Evolutionary conservation across 2,797 vertebrate species (phyloP).

Genomic region (Gouania willdenowi): DNA sequence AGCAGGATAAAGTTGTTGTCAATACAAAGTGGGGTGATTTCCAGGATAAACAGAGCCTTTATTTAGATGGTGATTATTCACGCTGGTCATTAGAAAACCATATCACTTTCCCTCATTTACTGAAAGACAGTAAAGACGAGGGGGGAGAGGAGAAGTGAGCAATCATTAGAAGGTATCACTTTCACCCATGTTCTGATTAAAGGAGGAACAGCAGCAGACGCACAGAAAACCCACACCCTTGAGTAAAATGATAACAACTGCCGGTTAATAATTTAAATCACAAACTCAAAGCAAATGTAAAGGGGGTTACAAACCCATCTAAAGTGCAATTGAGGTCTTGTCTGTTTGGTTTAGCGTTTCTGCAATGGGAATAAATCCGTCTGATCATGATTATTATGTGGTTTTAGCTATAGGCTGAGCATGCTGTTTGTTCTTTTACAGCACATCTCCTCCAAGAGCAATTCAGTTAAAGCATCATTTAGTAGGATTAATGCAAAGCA

Average conservation of each 20-base stretch:
- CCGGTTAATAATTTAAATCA: slow-evolving; percentile 59
- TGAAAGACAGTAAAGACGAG: slow-evolving; percentile 66
- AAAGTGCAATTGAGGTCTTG: neutral
- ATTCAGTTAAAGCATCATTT: slow-evolving; percentile 53
- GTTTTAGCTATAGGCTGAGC: slow-evolving; percentile 8
- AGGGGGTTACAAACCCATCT: slow-evolving; percentile 13
- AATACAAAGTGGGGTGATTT: slow-evolving; percentile 50
- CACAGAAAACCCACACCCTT: slow-evolving; percentile 41
- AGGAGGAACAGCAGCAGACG: slow-evolving; percentile 31
- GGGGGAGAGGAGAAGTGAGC: slow-evolving; percentile 45
- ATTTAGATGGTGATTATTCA: slow-evolving; percentile 83
- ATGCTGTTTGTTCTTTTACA: slow-evolving; percentile 23
- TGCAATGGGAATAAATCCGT: slow-evolving; percentile 7
- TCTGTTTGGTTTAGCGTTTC: slow-evolving; percentile 5
- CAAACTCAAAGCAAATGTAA: slow-evolving; percentile 12
- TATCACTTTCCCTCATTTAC: slow-evolving; percentile 85
- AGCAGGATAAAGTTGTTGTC: slow-evolving; percentile 21
- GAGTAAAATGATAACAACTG: slow-evolving; percentile 52
- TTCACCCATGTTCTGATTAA: slow-evolving; percentile 73
- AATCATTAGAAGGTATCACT: slow-evolving; percentile 82
- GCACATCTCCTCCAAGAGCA: slow-evolving; percentile 34
- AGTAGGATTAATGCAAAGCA: slow-evolving; percentile 61
- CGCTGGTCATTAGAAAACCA: slow-evolving; percentile 77
- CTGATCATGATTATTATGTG: slow-evolving; percentile 25
- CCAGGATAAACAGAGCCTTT: slow-evolving; percentile 74